Conservation (phyloP, 1,140 invertebrate species). For the Hylaeus anthracinus region DNA sequence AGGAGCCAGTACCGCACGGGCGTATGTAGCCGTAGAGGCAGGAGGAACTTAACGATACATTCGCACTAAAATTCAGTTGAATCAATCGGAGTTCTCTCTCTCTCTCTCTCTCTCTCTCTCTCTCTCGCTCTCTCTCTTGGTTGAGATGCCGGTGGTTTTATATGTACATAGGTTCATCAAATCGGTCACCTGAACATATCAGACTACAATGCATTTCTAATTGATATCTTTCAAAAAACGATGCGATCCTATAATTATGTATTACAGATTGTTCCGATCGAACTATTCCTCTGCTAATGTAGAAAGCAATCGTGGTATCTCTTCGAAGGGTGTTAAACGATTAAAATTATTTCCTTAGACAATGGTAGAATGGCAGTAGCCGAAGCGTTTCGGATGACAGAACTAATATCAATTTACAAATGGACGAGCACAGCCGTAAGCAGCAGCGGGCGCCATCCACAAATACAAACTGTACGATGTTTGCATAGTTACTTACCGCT, state of each 20-base stretch:
- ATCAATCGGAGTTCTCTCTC: constrained; percentile 38
- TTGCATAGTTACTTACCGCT: constrained; percentile 63
- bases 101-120: too few species aligned
- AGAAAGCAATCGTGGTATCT: constrained; percentile 36
- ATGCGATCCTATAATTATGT: too few species aligned
- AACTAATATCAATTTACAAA: constrained; percentile 54
- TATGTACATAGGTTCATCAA: too few species aligned
- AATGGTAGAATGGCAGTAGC: constrained; percentile 50
- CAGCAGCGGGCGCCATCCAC: constrained; percentile 37
- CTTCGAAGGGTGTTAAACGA: constrained; percentile 52
- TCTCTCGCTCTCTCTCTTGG: too few species aligned
- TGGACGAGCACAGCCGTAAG: constrained; percentile 50
- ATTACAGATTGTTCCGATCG: not conserved
- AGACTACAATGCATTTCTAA: too few species aligned
- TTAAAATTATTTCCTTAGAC: constrained; percentile 62
- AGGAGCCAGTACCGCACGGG: constrained; percentile 28
- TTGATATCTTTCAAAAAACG: too few species aligned
- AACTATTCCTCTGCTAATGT: constrained; percentile 3
- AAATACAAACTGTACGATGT: constrained; percentile 53
- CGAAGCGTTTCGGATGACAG: constrained; percentile 51
- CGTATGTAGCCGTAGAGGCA: constrained; percentile 47
- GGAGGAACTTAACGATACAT: constrained; percentile 31
- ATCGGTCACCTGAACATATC: too few species aligned
- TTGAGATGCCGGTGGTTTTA: too few species aligned
- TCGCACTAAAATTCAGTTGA: constrained; percentile 19